Evolutionary conservation across 2,113 vertebrate species (phyloP).

Genomic region (Accipiter cooperii): DNA sequence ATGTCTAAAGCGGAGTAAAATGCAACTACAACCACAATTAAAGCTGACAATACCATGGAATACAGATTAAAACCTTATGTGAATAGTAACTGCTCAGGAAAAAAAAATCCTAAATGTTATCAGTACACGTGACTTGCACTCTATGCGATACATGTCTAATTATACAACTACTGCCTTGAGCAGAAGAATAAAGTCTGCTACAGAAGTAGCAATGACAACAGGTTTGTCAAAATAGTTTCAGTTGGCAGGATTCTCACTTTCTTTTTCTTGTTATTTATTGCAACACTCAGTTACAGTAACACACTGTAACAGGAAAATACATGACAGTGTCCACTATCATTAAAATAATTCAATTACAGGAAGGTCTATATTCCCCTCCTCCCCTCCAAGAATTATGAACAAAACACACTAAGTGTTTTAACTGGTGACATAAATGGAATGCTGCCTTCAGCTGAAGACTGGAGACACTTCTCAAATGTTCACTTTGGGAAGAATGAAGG

Average conservation of each 20-base stretch:
- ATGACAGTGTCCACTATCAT: not conserved
- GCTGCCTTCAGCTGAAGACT: not conserved
- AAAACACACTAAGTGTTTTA: not conserved
- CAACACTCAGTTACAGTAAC: not conserved
- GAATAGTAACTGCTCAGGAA: not conserved
- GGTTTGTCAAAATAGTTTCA: not conserved
- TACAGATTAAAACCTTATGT: not conserved
- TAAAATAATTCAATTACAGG: not conserved
- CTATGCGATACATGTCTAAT: not conserved
- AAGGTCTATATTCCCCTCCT: not conserved
- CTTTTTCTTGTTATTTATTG: not conserved
- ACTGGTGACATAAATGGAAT: not conserved
- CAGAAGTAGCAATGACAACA: not conserved
- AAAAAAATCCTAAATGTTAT: not conserved
- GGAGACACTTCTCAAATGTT: not conserved
- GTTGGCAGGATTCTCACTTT: not conserved
- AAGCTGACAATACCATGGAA: not conserved
- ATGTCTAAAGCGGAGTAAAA: not conserved
- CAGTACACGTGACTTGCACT: not conserved
- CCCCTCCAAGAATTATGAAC: not conserved
- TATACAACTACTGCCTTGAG: not conserved
- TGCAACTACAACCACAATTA: not conserved
- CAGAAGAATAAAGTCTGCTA: not conserved
- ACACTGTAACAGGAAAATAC: not conserved
- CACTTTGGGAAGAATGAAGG: not conserved